Base-by-base conservation (phyloP, 2,888 invertebrate genomes). In the Cheilosia pagana region DNA sequence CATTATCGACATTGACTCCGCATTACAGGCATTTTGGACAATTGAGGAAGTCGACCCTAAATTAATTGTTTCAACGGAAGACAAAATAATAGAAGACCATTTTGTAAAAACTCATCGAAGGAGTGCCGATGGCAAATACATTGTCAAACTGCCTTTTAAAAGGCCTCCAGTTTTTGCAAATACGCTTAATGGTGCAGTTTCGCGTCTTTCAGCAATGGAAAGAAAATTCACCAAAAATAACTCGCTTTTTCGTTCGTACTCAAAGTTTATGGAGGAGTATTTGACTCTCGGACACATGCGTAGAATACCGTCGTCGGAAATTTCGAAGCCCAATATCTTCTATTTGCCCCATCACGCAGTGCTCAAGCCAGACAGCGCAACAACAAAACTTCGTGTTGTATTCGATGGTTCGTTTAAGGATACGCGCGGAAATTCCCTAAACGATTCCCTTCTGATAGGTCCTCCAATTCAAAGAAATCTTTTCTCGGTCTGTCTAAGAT, bases 391-490 rank as follows among this genome's bases (percentile, higher is more conserved):
- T 23, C n/a, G n/a, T n/a, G n/a, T n/a, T n/a, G n/a, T n/a, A n/a
- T n/a, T n/a, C n/a, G n/a, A 41, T 19, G 39, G 39, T 10, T 59
- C 41, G 41, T 59, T 19, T 21, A 65, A 35, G 35, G 63, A 48
- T 14, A 14, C 19, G 10, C 2, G 23, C 16, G 63, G 63, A 31
- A 25, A 16, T 12, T 63, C 50, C 23, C 63, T 63, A 23, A 48
- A 48, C 41, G 35, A 48, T 31, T 8, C n/a, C 4, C 19, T 63
- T 16, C 14, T 50, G 35, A 63, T 63, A 7, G 48, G 63, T 12
- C 48, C 63, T 3, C 63, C 48, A n/a, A 50, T 65, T 8, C 65
- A 50, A 50, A 48, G 65, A 43, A 50, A 65, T 14, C 19, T 65
- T 8, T 50, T 65, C 28, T 39, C 65, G n/a, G 48, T 63, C 5